Percentiles rank a stretch among this genome's conserved stretches.
Evolutionary conservation across 2,797 vertebrate species (phyloP).

Genomic region (Sebastes kiyomatsui): DNA sequence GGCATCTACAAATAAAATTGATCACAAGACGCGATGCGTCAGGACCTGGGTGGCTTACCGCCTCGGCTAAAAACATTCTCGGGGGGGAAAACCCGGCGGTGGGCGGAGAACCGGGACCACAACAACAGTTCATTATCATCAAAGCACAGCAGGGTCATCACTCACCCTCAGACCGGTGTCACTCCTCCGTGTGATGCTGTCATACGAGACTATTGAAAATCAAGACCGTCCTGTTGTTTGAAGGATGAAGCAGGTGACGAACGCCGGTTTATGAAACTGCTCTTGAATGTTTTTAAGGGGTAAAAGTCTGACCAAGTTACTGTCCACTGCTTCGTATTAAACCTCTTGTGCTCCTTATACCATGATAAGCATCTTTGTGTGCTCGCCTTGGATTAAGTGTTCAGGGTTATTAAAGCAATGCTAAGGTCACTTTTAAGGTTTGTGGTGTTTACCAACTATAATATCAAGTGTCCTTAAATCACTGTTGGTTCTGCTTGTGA

Average conservation of each 20-base stretch:
- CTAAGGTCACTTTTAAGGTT: conserved; percentile 4
- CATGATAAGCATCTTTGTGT: background rate
- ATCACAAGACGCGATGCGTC: background rate
- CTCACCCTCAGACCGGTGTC: background rate
- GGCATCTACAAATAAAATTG: background rate
- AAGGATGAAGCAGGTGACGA: background rate
- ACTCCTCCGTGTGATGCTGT: background rate
- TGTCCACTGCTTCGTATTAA: background rate
- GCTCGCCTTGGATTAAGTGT: background rate
- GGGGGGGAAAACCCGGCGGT: conserved; percentile 18
- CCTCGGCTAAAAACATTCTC: background rate
- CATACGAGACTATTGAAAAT: background rate
- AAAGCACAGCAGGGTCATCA: background rate
- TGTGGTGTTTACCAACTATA: conserved; percentile 12
- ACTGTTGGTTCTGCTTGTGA: conserved; percentile 3
- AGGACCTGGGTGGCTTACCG: conserved; percentile 22
- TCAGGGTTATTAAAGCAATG: background rate
- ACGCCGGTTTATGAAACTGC: background rate
- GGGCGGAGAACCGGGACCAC: conserved; percentile 19
- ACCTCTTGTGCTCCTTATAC: background rate
- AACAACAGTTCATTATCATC: conserved; percentile 19
- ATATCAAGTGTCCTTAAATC: conserved; percentile 10
- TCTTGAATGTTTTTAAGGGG: background rate
- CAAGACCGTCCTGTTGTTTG: background rate
- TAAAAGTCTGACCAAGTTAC: background rate